These are phyloP conservation scores for Rhizomys pruinosus DNA, from an alignment of 2,113 vertebrate species.

Conservation along the genomic window DNA sequence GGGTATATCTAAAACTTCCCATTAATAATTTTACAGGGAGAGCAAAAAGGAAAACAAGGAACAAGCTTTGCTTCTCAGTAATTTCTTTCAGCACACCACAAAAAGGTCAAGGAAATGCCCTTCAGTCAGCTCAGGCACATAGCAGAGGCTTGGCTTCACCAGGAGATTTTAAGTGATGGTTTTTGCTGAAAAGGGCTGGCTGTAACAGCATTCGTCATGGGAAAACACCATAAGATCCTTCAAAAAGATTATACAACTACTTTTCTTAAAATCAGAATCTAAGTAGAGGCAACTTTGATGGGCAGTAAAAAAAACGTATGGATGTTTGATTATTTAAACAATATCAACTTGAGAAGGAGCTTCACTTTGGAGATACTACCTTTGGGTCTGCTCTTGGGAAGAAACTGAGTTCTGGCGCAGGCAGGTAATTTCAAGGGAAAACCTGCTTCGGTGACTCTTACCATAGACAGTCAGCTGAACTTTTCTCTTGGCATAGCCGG, in stretches of 20 bases:
- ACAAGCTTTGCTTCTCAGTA: neutral
- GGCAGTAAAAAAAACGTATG: neutral
- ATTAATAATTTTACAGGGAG: neutral
- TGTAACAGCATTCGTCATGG: neutral
- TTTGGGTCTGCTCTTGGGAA: neutral
- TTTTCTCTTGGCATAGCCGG: conserved; percentile 92
- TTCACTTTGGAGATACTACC: neutral
- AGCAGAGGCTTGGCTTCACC: neutral
- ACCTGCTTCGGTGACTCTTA: conserved; percentile 73
- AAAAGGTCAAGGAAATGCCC: no score
- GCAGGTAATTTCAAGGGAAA: neutral
- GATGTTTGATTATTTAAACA: neutral
- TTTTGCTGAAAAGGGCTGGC: conserved; percentile 34
- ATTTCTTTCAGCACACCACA: neutral
- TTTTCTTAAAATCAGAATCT: conserved; percentile 45
- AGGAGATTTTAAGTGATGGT: neutral
- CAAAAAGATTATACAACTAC: neutral
- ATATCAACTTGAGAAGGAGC: neutral
- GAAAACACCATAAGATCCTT: conserved; percentile 42
- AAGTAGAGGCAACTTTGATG: conserved; percentile 18
- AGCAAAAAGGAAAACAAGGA: neutral
- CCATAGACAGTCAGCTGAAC: conserved; percentile 98
- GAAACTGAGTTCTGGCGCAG: conserved; percentile 3
- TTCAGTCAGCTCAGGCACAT: neutral
- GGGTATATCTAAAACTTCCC: neutral